phyloP scores from a whole-genome alignment of 2,888 invertebrate genomes.

The Patella caerulea region DNA sequence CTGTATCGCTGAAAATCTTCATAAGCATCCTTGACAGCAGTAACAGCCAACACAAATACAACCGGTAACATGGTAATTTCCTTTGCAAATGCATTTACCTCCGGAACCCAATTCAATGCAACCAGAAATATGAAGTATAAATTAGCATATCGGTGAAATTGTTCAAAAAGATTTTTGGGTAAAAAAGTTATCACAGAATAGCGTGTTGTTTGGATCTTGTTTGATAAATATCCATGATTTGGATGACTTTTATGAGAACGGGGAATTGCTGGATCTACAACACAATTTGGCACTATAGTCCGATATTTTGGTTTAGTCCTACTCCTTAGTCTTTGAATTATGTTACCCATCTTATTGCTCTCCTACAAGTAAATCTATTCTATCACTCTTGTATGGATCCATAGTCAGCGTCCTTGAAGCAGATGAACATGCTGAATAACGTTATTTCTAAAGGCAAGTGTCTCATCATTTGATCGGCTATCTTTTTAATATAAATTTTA shows the following conservation, averaged over 20 bases:
- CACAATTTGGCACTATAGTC: slow-evolving; percentile 56
- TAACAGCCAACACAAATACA: slow-evolving; percentile 92
- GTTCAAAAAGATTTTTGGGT: slow-evolving; percentile 95
- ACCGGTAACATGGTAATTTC: slow-evolving; percentile 96
- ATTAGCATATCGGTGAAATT: slow-evolving; percentile 97
- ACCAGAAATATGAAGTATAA: slow-evolving; percentile 98
- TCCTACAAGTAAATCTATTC: too few relatives aligned
- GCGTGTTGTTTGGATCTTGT: slow-evolving; percentile 73
- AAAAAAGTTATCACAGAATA: slow-evolving; percentile 94
- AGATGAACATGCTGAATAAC: too few relatives aligned
- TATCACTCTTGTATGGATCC: too few relatives aligned
- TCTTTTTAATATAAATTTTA: too few relatives aligned
- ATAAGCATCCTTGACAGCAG: slow-evolving; percentile 94
- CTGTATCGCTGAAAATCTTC: slow-evolving; percentile 91
- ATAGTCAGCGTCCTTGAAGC: too few relatives aligned
- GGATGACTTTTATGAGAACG: slow-evolving; percentile 53
- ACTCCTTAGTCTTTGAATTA: slow-evolving; percentile 32
- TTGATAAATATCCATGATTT: slow-evolving; percentile 52
- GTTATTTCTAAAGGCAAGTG: too few relatives aligned
- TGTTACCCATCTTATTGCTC: slow-evolving; percentile 51
- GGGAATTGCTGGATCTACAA: slow-evolving; percentile 39
- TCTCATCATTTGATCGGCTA: too few relatives aligned
- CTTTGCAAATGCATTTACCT: slow-evolving; percentile 90
- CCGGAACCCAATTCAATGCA: slow-evolving; percentile 94
- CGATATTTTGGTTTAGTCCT: slow-evolving; percentile 50